These are phyloP conservation scores for Torymus texanus DNA, from an alignment of 2,888 invertebrate genomes.

Conservation along the genomic window DNA sequence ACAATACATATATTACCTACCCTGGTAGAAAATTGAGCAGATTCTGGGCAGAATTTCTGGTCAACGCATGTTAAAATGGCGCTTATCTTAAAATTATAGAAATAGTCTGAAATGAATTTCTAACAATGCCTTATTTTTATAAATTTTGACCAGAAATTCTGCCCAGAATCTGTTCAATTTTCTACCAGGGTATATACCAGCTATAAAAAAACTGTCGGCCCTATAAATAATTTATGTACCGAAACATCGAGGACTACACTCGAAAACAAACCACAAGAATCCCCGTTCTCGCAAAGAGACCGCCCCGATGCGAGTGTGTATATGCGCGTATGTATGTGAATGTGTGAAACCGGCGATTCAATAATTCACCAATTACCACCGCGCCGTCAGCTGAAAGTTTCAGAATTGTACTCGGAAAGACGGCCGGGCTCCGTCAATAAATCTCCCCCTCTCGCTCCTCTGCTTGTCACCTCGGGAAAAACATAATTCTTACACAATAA, in stretches of 20 bases:
- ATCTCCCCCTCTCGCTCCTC: slow-evolving; percentile 35
- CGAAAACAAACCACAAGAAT: slow-evolving; percentile 8
- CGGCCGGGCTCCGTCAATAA: slow-evolving; percentile 37
- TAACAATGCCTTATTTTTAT: no score
- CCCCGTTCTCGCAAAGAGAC: slow-evolving; percentile 14
- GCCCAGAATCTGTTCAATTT: no score
- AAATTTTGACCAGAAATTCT: no score
- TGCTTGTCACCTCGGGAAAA: slow-evolving; percentile 43
- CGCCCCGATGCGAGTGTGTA: slow-evolving; percentile 5
- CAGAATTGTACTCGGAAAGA: slow-evolving; percentile 34
- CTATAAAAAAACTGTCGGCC: no score
- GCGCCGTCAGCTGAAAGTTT: slow-evolving; percentile 41
- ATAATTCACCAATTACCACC: slow-evolving; percentile 53
- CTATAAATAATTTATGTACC: no score
- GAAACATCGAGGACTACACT: not conserved
- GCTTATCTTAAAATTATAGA: no score
- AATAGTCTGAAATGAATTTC: no score
- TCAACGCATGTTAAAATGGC: no score
- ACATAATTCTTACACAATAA: slow-evolving; percentile 54
- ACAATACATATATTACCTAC: no score
- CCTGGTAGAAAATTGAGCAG: no score
- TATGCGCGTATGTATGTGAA: not conserved
- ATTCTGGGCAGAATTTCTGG: no score
- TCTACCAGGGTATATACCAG: no score
- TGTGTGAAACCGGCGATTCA: slow-evolving; percentile 18